Conservation (phyloP, 2,888 invertebrate species). For the Phlogophora meticulosa region DNA sequence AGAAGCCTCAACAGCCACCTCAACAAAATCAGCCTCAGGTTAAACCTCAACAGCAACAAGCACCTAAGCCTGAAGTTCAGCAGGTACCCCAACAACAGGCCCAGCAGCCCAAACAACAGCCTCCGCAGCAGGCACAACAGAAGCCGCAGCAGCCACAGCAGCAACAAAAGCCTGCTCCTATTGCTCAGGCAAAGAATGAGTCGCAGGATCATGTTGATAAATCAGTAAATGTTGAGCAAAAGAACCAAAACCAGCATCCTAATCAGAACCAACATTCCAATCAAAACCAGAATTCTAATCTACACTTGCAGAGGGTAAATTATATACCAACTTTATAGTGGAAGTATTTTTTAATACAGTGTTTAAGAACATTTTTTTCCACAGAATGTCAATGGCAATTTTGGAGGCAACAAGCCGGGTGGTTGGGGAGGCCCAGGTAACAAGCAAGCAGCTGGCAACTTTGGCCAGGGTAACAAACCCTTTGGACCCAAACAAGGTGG, state of each 20-base stretch:
- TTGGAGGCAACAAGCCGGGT: constrained; percentile 80
- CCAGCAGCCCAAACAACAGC: constrained; percentile 60
- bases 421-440: constrained; percentile 76
- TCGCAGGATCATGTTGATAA: constrained; percentile 82
- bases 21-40: constrained; percentile 45
- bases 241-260: constrained; percentile 70
- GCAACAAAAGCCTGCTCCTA: constrained; percentile 69
- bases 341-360: neutral
- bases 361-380: constrained; percentile 36
- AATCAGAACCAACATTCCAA: constrained; percentile 49
- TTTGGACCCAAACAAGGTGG: constrained; percentile 73
- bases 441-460: constrained; percentile 74
- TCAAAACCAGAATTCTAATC: constrained; percentile 50
- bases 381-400: constrained; percentile 86
- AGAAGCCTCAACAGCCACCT: constrained; percentile 58
- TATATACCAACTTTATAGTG: neutral
- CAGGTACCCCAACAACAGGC: constrained; percentile 62
- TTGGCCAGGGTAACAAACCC: constrained; percentile 70
- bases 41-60: constrained; percentile 54
- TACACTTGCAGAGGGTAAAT: constrained; percentile 64
- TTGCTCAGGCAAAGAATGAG: constrained; percentile 68
- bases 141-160: constrained; percentile 65
- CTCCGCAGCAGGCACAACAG: constrained; percentile 59
- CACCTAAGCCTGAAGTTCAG: constrained; percentile 55
- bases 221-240: constrained; percentile 73